Evolutionary conservation across 2,113 vertebrate genomes (phyloP), one percentile per base, ranked within the genome.

Genomic region (Sigmodon hispidus): DNA sequence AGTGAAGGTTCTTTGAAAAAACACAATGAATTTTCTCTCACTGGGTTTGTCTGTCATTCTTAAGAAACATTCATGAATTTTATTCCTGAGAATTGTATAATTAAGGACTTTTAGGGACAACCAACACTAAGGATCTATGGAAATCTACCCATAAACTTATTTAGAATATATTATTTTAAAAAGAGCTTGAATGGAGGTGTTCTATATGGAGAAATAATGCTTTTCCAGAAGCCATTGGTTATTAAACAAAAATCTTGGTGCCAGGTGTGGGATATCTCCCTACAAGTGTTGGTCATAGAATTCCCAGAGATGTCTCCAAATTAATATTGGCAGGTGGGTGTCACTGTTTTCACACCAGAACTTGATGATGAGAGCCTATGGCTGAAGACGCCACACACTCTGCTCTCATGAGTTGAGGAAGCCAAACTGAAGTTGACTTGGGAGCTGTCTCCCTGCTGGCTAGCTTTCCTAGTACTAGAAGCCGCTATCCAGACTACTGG

Each of bases 41-140:
- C 50, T 63, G n/a, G 79, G 85, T 90, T 4, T 84, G 55, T 94
- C 88, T 65, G 34, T 94, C 89, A 92, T 75, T 36, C 85, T 67
- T 55, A 86, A 72, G 90, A 45, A 94, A 55, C 11, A 50, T 4
- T 34, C 55, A 12, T 83, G 57, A 43, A 84, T 67, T 96, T 96
- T 94, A 83, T 89, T 61, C 80, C 22, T 31, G 72, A 94, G 63
- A 48, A 24, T 15, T 63, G 52, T 36, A 22, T 36, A 21, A 24
- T 36, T n/a, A 91, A 87, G 31, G 43, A 24, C 55, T 94, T 92
- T 87, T 26, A 26, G 80, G 17, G 79, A 65, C 19, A 63, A 65
- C 40, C 45, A 65, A 65, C 40, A 84, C 57, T 63, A 63, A 84
- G 40, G 57, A 84, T 63, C n/a, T 61, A 29, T 43, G 43, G 29